Base-by-base conservation (phyloP, 2,797 vertebrate species). In the Chelon labrosus region DNA sequence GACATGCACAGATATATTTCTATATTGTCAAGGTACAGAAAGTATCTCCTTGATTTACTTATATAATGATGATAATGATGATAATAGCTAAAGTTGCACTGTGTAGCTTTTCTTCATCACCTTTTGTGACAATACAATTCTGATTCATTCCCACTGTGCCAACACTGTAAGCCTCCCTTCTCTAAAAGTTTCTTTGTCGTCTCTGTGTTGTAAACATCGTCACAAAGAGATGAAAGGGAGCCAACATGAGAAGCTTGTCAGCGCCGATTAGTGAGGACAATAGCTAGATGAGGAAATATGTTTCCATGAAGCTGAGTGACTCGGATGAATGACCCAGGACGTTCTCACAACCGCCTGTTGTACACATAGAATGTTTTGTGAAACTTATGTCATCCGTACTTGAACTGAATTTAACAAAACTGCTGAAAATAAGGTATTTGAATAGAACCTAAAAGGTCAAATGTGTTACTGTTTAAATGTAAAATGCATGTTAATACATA, bases 221-320 rank as follows among this genome's bases (percentile, higher is more conserved):
- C 41, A 56, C 76, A 70, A 42, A 73, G 73, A 1, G 17, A 77
- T 69, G 78, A 85, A 85, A 87, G 75, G 64, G 52, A 68, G 80
- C 69, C 68, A 72, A 75, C 80, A 83, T 4, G 56, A 88, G 82
- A 80, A 63, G 79, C 60, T 70, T 87, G 90, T 89, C 88, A 75
- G 79, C 42, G 75, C 73, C 16, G 46, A 91, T 93, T 91, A 93
- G 73, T 16, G 61, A n/a, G 22, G 42, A 88, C 82, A 90, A 90
- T 61, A 22, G 84, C 27, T 47, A 25, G 64, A 27, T 25, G 79
- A 68, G 68, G 20, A 88, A 90, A 77, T 73, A 76, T 85, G 82
- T 83, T 82, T 79, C 68, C 65, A 68, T n/a, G 9, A 75, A 77
- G 69, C 70, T 57, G 38, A 57, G 72, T 55, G 47, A 62, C 75